These are phyloP conservation scores for Drosophila triauraria DNA, from an alignment of 1,140 invertebrate genomes.

Conservation along the genomic window DNA sequence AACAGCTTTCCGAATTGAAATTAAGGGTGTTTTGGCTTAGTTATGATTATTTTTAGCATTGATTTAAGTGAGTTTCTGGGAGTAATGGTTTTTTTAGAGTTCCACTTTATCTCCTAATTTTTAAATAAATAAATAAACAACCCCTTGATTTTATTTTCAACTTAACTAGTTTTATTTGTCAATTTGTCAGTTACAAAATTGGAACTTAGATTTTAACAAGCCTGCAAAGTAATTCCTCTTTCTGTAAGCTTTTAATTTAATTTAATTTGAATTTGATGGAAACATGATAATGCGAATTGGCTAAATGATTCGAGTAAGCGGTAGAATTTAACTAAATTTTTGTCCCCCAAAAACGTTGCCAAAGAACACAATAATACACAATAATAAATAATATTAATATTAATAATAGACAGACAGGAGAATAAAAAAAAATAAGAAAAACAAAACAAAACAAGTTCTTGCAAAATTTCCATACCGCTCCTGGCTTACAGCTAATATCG, in stretches of 20 bases:
- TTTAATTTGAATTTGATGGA: slow-evolving; percentile 4
- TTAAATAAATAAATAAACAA: too few relatives aligned
- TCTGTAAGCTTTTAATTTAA: background rate
- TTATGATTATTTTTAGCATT: too few relatives aligned
- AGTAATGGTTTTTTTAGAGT: too few relatives aligned
- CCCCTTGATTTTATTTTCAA: slow-evolving; percentile 13
- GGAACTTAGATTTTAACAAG: slow-evolving; percentile 30
- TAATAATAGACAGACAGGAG: background rate
- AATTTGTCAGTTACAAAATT: slow-evolving; percentile 45
- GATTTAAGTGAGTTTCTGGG: too few relatives aligned
- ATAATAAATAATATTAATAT: background rate
- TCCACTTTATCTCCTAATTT: too few relatives aligned
- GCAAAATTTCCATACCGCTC: slow-evolving; percentile 27
- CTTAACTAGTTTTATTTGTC: slow-evolving; percentile 46
- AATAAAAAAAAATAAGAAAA: slow-evolving; percentile 21
- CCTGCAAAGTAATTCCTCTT: slow-evolving; percentile 14
- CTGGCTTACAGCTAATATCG: slow-evolving; percentile 41
- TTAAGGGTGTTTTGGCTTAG: too few relatives aligned
- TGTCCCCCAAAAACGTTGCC: slow-evolving; percentile 25
- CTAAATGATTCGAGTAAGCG: slow-evolving; percentile 26
- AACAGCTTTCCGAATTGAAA: too few relatives aligned
- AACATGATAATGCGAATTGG: slow-evolving; percentile 26
- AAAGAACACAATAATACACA: slow-evolving; percentile 21
- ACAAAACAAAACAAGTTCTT: slow-evolving; percentile 35
- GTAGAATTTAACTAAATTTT: slow-evolving; percentile 41